phyloP scores from a whole-genome alignment of 1,140 invertebrate genomes.

The Fopius arisanus region DNA sequence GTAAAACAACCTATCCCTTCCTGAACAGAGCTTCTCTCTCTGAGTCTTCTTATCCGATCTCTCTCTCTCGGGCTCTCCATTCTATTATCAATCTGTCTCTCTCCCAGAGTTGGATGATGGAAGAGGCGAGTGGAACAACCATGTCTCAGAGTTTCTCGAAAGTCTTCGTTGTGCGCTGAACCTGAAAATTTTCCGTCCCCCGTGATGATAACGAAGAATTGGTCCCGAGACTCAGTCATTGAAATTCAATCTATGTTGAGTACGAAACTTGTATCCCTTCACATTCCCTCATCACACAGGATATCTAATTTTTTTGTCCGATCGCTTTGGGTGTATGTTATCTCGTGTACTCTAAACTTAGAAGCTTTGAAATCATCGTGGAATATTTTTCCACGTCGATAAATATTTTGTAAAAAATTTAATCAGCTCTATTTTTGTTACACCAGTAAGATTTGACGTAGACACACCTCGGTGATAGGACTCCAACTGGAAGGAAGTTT shows the following conservation, averaged over 20 bases:
- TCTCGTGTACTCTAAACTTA: background rate
- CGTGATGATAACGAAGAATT: conserved; percentile 33
- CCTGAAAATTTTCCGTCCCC: conserved; percentile 24
- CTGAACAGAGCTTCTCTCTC: conserved; percentile 9
- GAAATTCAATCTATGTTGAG: conserved; percentile 26
- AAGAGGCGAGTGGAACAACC: conserved; percentile 32
- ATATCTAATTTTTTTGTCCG: background rate
- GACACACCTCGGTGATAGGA: too few species aligned
- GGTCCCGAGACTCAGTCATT: conserved; percentile 17
- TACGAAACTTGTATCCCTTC: background rate
- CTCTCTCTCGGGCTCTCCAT: background rate
- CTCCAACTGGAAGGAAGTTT: too few species aligned
- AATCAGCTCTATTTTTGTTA: too few species aligned
- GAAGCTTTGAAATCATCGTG: background rate
- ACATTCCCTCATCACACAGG: background rate
- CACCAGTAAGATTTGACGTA: too few species aligned
- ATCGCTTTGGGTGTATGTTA: background rate
- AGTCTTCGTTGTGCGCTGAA: conserved; percentile 13
- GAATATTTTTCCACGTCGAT: background rate
- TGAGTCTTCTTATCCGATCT: conserved; percentile 14
- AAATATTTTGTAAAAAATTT: too few species aligned
- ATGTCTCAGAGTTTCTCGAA: conserved; percentile 34
- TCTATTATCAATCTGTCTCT: background rate
- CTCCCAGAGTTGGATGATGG: background rate
- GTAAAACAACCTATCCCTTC: conserved; percentile 47